Evolutionary conservation across 1,140 invertebrate species (phyloP), one percentile per base, ranked within the genome.

Genomic region (Dinothrombium tinctorium): DNA sequence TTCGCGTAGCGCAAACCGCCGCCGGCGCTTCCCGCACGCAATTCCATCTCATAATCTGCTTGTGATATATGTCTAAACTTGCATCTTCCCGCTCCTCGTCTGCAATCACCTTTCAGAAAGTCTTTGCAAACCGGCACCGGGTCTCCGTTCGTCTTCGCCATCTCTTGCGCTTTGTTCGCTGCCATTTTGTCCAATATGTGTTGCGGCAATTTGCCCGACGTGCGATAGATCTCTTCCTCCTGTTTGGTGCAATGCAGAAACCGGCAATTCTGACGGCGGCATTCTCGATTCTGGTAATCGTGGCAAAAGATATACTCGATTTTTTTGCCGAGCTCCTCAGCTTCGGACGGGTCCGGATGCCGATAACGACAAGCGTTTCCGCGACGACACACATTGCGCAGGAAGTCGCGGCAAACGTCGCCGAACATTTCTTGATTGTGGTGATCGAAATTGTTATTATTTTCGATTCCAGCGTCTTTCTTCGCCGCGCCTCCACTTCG

Each of bases 251-350:
- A 76, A 54, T 83, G 77, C 22, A 81, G 62, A 55, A 81, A 83
- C 50, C 72, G 69, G 50, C 70, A 73, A 33, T 68, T 68, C 0
- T 63, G 57, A 50, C 72, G 62, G 14, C 64, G 61, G 51, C 72
- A 75, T 40, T 66, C 64, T 11, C 67, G 70, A 55, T 81, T 81
- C 56, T 81, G 77, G 59, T 67, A 81, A 54, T 83, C 78, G 53
- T 81, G 76, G 53, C 78, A 83, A 54, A 83, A 81, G n/a, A 69
- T 59, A 14, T 60, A 61, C 41, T 57, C 56, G 28, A 49, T 44
- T 31, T 48, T 37, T 37, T 29, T 39, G 3, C 41, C 50, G 40
- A 33, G 33, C 22, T 39, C 36, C 39, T 49, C 47, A 32, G 58
- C 60, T 48, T 57, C 66, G 50, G 57, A 57, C 47, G 68, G 66